Base-by-base conservation (phyloP, 2,113 vertebrate species). In the Rhagologus leucostigma region DNA sequence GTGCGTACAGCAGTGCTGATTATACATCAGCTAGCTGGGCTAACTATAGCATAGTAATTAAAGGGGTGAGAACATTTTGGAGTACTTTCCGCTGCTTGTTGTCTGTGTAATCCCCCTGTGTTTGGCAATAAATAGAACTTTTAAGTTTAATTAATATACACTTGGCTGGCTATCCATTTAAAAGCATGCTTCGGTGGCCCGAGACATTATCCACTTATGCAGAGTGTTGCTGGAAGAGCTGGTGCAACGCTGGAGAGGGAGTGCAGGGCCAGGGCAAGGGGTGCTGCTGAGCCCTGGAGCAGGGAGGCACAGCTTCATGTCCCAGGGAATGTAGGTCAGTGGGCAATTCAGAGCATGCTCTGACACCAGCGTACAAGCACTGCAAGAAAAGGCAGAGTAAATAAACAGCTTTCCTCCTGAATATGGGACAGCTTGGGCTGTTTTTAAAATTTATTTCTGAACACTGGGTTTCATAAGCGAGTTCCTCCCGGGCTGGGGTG, bases 141-240 rank as follows among this genome's bases (percentile, higher is more conserved):
- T 95, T 97, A 98, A 96, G 96, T 98, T 98, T 98, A 98, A 98
- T 98, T 98, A 98, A 98, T 97, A 96, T 95, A 96, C 98, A 96
- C 95, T 97, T 97, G 96, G 94, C 96, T 98, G 97, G 93, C 95
- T 98, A 97, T 95, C 91, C 96, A 93, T 97, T 97, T 97, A 96
- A 75, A 96, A 92, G 83, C 80, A 75, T 62, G 94, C 94, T 60
- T 39, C 59, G 29, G 92, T 96, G 96, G 95, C 96, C 96, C 5
- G 22, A 96, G 96, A 96, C 60, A 41, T 97, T 96, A 97, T 91
- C 90, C 82, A 91, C 95, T 94, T 95, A 81, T 47, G 95, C 93
- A 53, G 13, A 53, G 57, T 5, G 7, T 13, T 87, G 76, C 47
- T 84, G 49, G 74, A 71, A 53, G 74, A 76, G 95, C 60, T 68